Base-by-base conservation (phyloP, 2,113 vertebrate genomes). In the Tylochromis polylepis region DNA sequence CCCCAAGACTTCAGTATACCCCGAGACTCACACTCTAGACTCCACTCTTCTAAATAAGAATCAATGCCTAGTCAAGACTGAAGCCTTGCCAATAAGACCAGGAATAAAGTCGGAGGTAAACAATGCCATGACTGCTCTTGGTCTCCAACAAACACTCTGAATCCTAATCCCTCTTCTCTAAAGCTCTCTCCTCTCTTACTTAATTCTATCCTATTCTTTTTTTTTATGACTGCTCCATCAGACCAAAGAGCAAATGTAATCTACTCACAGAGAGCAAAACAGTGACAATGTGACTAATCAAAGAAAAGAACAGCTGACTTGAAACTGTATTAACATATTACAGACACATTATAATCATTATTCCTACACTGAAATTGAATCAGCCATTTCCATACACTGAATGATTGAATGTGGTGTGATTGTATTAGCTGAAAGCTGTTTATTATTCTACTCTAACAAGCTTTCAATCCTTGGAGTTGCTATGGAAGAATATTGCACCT, bases 61-160 rank as follows among this genome's bases (percentile, higher is more conserved):
- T 94, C 90, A 85, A 90, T 90, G 89, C 31, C 82, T 87, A 84
- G 88, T 94, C 90, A 92, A 92, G 85, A 87, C 83, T 70, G 77
- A 88, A 85, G 89, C 81, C 56, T 85, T 79, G 89, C 87, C 85
- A 91, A 84, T 91, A 86, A 87, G 79, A 60, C 87, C 60, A 62
- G 82, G 67, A 87, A 84, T 87, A 82, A 92, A 93, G 82, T 83
- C 82, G 58, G 81, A 92, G 86, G 93, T 94, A 93, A 94, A 93
- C 90, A 93, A 91, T 87, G 82, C 78, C 81, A 60, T 22, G 12
- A 65, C 90, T 82, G 78, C 79, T 88, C 57, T 83, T 46, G 29
- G 89, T 87, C 86, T 88, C 87, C 57, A 79, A 91, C 91, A 85
- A 91, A 85, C 88, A 90, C 80, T 82, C 53, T 36, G 67, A 86